Evolutionary conservation across 30 jellyfish, hydroid and myxozoan species (phyloP).

Genomic region (Hydra vulgaris): DNA sequence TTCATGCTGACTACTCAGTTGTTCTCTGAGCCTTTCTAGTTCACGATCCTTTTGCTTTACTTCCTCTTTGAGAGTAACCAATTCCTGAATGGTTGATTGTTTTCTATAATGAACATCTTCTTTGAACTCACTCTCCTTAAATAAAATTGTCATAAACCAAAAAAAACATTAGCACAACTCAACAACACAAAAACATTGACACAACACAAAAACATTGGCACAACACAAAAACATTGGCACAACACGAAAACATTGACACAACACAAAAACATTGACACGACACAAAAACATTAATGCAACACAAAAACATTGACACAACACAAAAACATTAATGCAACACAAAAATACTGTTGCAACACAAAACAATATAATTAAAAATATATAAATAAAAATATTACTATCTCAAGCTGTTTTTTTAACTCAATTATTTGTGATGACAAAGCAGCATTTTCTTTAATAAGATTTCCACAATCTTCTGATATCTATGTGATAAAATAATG

Average conservation of each 20-base stretch:
- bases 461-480: slow-evolving; percentile 87
- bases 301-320: neutral
- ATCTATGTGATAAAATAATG: slow-evolving; percentile 27
- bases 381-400: slow-evolving; percentile 34
- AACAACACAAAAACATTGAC: neutral
- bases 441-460: slow-evolving; percentile 90
- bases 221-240: neutral
- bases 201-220: neutral
- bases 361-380: neutral
- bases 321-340: neutral
- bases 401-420: slow-evolving; percentile 59
- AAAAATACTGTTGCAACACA: neutral
- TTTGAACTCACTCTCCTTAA: slow-evolving; percentile 59
- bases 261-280: neutral
- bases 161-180: neutral
- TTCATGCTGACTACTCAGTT: slow-evolving; percentile 33
- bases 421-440: slow-evolving; percentile 71
- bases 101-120: slow-evolving; percentile 52
- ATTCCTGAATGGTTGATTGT: slow-evolving; percentile 77
- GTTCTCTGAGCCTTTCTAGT: slow-evolving; percentile 50
- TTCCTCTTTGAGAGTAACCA: slow-evolving; percentile 65
- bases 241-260: neutral
- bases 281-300: neutral
- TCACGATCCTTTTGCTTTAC: slow-evolving; percentile 52
- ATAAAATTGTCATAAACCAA: neutral